These are phyloP conservation scores for Ennomos fuscantarius DNA, from an alignment of 2,888 invertebrate genomes.

Conservation along the genomic window DNA sequence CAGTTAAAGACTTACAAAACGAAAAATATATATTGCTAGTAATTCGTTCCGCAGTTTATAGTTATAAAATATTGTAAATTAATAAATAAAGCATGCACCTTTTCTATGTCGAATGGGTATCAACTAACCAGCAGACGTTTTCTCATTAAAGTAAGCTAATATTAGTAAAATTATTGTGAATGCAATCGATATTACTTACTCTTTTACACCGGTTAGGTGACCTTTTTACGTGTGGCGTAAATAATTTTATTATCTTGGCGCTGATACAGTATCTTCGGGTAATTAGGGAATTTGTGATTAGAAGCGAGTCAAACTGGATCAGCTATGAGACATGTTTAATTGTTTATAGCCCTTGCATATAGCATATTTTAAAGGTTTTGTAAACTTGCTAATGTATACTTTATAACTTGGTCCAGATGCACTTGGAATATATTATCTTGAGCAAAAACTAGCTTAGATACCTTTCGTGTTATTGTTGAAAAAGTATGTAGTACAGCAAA, in stretches of 20 bases:
- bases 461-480: too few relatives aligned
- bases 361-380: not conserved
- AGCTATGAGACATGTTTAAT: constrained; percentile 5
- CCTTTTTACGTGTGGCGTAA: constrained; percentile 56
- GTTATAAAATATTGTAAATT: not conserved
- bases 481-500: too few relatives aligned
- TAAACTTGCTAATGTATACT: constrained; percentile 11
- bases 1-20: too few relatives aligned
- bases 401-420: constrained; percentile 2
- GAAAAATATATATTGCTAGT: too few relatives aligned
- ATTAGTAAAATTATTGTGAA: constrained; percentile 70
- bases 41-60: too few relatives aligned
- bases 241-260: constrained; percentile 31
- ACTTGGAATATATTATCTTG: not conserved
- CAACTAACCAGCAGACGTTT: constrained; percentile 52
- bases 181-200: constrained; percentile 68
- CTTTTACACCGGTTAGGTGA: constrained; percentile 62
- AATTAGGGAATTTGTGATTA: constrained; percentile 22
- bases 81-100: constrained; percentile 39
- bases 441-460: not conserved
- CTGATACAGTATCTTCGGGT: constrained; percentile 35
- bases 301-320: constrained; percentile 4
- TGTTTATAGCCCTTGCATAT: constrained; percentile 7
- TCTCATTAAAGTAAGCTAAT: constrained; percentile 68
- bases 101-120: constrained; percentile 40